phyloP scores from a whole-genome alignment of 2,888 invertebrate genomes.

The Hypomecis punctinalis region DNA sequence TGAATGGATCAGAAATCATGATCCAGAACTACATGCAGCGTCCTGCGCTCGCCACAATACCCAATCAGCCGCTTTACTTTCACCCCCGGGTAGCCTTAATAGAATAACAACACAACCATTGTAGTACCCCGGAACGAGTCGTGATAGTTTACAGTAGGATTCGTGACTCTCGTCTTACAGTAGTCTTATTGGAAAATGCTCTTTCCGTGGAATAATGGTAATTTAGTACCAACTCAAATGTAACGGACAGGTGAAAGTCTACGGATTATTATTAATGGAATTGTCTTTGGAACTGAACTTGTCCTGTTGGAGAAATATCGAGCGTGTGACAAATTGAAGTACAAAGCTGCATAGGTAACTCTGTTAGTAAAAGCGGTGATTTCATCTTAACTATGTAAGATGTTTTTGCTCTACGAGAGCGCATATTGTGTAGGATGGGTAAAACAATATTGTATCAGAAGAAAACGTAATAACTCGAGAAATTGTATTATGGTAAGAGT shows the following conservation, averaged over 20 bases:
- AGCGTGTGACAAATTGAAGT: conserved; percentile 40
- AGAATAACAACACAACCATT: conserved; percentile 76
- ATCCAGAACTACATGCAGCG: conserved; percentile 68
- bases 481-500: conserved; percentile 61
- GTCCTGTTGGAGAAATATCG: conserved; percentile 43
- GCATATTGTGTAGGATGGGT: conserved; percentile 34
- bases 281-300: conserved; percentile 52
- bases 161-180: conserved; percentile 79
- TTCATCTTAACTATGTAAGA: conserved; percentile 33
- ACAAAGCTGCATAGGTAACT: conserved; percentile 31
- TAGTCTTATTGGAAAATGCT: conserved; percentile 77
- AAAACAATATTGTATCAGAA: conserved; percentile 38
- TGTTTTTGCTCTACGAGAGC: conserved; percentile 35
- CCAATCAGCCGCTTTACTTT: conserved; percentile 78
- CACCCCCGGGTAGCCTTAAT: conserved; percentile 76
- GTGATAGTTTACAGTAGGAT: conserved; percentile 78
- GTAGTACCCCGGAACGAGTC: conserved; percentile 73
- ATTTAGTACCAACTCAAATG: conserved; percentile 69
- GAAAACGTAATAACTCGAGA: conserved; percentile 60
- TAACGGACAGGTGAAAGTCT: conserved; percentile 76
- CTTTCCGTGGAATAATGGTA: conserved; percentile 69
- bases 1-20: conserved; percentile 72
- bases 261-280: conserved; percentile 54
- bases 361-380: conserved; percentile 35
- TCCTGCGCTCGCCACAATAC: conserved; percentile 69